Evolutionary conservation across 1,140 invertebrate genomes (phyloP).

Genomic region (Bursaphelenchus mucronatus): DNA sequence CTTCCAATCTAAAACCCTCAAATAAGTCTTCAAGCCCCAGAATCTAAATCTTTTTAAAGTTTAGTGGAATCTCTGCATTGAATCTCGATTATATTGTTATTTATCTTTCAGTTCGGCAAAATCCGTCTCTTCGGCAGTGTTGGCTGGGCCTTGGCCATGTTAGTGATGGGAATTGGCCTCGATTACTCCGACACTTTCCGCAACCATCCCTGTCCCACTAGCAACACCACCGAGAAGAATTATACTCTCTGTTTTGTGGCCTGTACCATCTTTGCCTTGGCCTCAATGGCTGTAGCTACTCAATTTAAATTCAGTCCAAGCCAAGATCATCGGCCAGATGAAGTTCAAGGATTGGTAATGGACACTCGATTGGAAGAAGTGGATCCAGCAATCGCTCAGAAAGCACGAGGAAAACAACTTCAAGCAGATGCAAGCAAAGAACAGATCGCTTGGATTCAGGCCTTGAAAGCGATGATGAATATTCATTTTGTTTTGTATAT

Average conservation of each 20-base stretch:
- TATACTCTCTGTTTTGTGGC: slow-evolving; percentile 97
- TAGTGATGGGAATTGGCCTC: slow-evolving; percentile 93
- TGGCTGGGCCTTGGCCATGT: slow-evolving; percentile 91
- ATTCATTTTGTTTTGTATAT: slow-evolving; percentile 86
- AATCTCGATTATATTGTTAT: too few relatives aligned
- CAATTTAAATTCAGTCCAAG: slow-evolving; percentile 67
- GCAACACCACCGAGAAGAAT: slow-evolving; percentile 86
- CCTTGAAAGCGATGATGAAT: slow-evolving; percentile 80
- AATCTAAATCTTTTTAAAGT: too few relatives aligned
- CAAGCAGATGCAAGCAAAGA: slow-evolving; percentile 32
- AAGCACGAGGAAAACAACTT: slow-evolving; percentile 51
- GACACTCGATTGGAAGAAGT: slow-evolving; percentile 60
- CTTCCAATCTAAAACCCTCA: too few relatives aligned
- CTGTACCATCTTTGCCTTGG: slow-evolving; percentile 92
- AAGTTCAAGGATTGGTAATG: slow-evolving; percentile 57
- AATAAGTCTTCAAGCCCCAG: too few relatives aligned
- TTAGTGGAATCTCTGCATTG: too few relatives aligned
- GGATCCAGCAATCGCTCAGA: slow-evolving; percentile 58
- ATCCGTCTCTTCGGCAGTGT: slow-evolving; percentile 97
- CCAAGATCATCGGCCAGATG: slow-evolving; percentile 47
- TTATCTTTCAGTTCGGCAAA: slow-evolving; percentile 79
- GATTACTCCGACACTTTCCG: slow-evolving; percentile 87
- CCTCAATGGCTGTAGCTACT: slow-evolving; percentile 75
- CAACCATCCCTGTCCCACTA: slow-evolving; percentile 74
- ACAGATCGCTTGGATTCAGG: slow-evolving; percentile 70